Base-by-base conservation (phyloP, 2,797 vertebrate genomes). In the Clarias platycephalus region DNA sequence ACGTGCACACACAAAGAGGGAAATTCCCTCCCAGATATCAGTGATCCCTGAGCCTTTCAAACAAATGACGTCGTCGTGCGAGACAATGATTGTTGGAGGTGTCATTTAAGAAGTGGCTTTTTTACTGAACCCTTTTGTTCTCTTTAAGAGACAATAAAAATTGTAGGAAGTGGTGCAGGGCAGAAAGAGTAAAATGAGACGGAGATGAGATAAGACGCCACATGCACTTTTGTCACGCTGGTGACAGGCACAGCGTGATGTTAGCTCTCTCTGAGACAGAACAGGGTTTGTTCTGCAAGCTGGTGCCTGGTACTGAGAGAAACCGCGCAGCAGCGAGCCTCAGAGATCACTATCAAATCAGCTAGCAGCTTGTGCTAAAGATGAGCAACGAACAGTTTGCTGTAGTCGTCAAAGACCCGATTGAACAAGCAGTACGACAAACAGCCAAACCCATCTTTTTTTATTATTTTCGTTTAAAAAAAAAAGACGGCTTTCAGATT, bases 231-330 rank as follows among this genome's bases (percentile, higher is more conserved):
- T 82, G 72, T 67, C 55, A 60, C 63, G 12, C 68, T 83, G 81
- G 76, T 49, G 81, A 83, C 81, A 74, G 85, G 81, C 81, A 80
- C 81, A 71, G 58, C 26, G 70, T 16, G 76, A 31, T 66, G 81
- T 80, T 80, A 58, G 58, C 62, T 75, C 81, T 64, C 44, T 74
- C 81, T 0, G 67, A 67, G 60, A 86, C 85, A 86, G 68, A 20
- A 1, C 67, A 76, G 71, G 57, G 67, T 80, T 86, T 86, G 85
- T 86, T 86, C 85, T 83, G 74, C 80, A 34, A 70, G 80, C 63
- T 78, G 70, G 72, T 82, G 85, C 75, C 85, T 86, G 85, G 85
- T 83, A 86, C 81, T 1, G 68, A 64, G 37, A 82, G 37, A 72
- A 86, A 80, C 57, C 34, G 74, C 64, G 24, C 66, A 83, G 81